Conservation (phyloP, 2,113 vertebrate genomes). For the Plestiodon gilberti region DNA sequence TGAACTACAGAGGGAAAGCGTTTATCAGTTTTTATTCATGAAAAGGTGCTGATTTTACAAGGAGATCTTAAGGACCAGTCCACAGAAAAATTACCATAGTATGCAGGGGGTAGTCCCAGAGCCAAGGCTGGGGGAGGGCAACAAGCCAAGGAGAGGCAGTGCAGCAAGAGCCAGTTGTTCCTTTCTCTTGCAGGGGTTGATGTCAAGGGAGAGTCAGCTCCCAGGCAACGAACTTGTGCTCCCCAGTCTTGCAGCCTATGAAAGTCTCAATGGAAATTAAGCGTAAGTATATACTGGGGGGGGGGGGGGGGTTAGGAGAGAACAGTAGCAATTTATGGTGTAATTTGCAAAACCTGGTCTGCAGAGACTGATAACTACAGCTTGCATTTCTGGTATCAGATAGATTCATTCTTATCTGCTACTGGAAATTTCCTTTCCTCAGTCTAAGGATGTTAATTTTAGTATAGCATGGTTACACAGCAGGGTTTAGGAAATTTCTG, state of each 20-base stretch:
- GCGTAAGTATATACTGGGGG: too few species aligned
- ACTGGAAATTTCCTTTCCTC: neutral
- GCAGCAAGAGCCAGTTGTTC: neutral
- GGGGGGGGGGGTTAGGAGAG: too few species aligned
- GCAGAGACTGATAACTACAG: too few species aligned
- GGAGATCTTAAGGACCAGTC: neutral
- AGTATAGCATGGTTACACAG: too few species aligned
- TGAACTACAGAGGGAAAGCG: neutral
- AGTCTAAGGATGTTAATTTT: neutral
- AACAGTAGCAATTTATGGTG: too few species aligned
- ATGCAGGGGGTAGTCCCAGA: neutral
- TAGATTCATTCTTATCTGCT: neutral
- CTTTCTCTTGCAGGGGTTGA: neutral
- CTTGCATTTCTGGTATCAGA: neutral
- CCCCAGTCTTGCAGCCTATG: neutral
- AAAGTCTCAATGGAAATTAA: neutral
- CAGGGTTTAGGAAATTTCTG: too few species aligned
- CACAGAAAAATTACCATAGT: rapidly evolving
- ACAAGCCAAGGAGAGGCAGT: neutral
- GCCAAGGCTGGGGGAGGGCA: neutral
- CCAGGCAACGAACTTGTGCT: neutral
- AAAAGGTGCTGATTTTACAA: neutral
- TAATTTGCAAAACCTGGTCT: too few species aligned
- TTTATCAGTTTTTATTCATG: neutral
- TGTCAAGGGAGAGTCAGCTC: neutral